Evolutionary conservation across 2,797 vertebrate genomes (phyloP).

Genomic region (Hyperoplus immaculatus): DNA sequence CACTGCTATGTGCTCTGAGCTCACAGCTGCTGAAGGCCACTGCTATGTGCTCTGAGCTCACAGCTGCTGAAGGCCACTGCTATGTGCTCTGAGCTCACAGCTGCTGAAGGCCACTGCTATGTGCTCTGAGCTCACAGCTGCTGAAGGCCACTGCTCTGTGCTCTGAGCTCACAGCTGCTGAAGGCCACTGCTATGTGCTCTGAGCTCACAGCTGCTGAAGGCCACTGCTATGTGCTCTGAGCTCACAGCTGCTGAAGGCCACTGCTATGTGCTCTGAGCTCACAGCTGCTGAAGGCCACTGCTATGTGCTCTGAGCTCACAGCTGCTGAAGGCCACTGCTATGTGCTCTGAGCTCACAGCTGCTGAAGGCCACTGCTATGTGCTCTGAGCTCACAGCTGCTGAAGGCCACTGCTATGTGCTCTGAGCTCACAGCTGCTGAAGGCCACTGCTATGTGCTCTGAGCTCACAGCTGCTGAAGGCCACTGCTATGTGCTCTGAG

Average conservation of each 20-base stretch:
- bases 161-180: slow-evolving; percentile 4
- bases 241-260: too few species aligned
- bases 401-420: too few species aligned
- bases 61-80: too few species aligned
- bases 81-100: slow-evolving; percentile 25
- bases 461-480: too few species aligned
- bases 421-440: slow-evolving; percentile 7
- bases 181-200: slow-evolving; percentile 24
- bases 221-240: too few species aligned
- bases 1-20: slow-evolving; percentile 33
- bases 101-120: slow-evolving; percentile 4
- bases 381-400: too few species aligned
- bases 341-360: slow-evolving; percentile 22
- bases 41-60: too few species aligned
- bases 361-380: background rate
- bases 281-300: slow-evolving; percentile 4
- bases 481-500: slow-evolving; percentile 32
- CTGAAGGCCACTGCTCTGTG: too few species aligned
- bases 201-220: slow-evolving; percentile 10
- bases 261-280: slow-evolving; percentile 33
- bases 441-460: too few species aligned
- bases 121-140: too few species aligned
- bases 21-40: slow-evolving; percentile 10
- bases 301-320: too few species aligned
- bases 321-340: too few species aligned